Conservation (phyloP, 2,888 invertebrate species). For the Andrena bicolor region DNA sequence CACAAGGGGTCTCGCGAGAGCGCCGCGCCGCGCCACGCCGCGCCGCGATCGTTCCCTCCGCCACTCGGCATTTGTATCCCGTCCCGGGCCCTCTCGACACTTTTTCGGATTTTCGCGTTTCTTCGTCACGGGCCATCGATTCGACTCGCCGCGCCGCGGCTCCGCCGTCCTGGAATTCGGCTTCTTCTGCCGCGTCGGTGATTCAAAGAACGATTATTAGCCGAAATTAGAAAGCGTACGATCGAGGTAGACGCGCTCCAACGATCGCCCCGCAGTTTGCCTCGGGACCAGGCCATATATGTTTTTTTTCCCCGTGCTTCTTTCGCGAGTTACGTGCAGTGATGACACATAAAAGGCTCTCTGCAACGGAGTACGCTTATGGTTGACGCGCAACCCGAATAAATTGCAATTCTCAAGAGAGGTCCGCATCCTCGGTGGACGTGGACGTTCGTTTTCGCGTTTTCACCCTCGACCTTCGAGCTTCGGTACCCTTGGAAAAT, state of each 20-base stretch:
- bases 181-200: constrained; percentile 2
- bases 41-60: background rate
- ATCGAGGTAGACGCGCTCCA: background rate
- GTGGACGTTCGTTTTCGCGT: background rate
- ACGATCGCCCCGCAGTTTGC: no score
- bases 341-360: no score
- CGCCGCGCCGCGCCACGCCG: background rate
- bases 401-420: no score
- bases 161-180: background rate
- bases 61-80: constrained; percentile 14
- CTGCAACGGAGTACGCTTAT: no score
- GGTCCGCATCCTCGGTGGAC: background rate
- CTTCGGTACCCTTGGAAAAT: constrained; percentile 12
- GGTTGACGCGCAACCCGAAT: no score
- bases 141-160: background rate
- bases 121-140: background rate
- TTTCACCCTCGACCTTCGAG: background rate
- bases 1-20: constrained; percentile 3
- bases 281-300: no score
- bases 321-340: no score
- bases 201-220: background rate
- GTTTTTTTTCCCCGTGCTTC: no score
- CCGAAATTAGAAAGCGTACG: constrained; percentile 5
- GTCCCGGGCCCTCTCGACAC: background rate
- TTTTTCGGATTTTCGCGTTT: constrained; percentile 32